Base-by-base conservation (phyloP, 2,888 invertebrate genomes). In the Laothoe populi region DNA sequence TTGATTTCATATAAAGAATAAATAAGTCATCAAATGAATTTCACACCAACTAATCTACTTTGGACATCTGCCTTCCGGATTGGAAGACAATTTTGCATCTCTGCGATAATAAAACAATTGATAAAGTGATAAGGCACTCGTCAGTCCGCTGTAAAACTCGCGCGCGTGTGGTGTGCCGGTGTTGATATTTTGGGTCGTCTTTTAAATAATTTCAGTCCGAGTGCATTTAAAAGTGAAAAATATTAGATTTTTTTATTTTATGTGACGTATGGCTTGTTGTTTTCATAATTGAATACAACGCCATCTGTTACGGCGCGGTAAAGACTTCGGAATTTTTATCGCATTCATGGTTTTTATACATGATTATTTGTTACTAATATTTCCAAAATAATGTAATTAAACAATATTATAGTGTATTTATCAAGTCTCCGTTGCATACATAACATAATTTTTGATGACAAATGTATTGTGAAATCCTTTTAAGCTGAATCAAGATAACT, bases 131-230 rank as follows among this genome's bases (percentile, higher is more conserved):
- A 31, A 23, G 44, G n/a, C 46, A 24, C 11, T 4, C 5, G 7
- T 35, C 53, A 53, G 53, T 53, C 53, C 19, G 31, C 19, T 53
- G 19, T 31, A 1, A 31, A 26, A 35, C 53, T 53, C 35, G 53
- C 35, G 35, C 31, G 53, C 31, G 53, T 4, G 35, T 35, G 35
- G 53, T 53, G 31, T 35, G 31, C 11, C n/a, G 5, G 31, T 19
- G 53, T 53, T 53, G 53, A 35, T 53, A 53, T 53, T 53, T 53
- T 53, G 31, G 53, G 53, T 53, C 35, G 19, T 35, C 11, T 19
- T 19, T 10, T 19, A 19, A 31, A 31, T 31, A 19, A 2, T 8
- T 46, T 11, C 23, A 13, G 23, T 21, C 21, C 19, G 31, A n/a
- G 53, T 24, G 23, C 4, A 11, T 31, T 53, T 11, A 1, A 11